Base-by-base conservation (phyloP, 2,797 vertebrate genomes). In the Pempheris klunzingeri region DNA sequence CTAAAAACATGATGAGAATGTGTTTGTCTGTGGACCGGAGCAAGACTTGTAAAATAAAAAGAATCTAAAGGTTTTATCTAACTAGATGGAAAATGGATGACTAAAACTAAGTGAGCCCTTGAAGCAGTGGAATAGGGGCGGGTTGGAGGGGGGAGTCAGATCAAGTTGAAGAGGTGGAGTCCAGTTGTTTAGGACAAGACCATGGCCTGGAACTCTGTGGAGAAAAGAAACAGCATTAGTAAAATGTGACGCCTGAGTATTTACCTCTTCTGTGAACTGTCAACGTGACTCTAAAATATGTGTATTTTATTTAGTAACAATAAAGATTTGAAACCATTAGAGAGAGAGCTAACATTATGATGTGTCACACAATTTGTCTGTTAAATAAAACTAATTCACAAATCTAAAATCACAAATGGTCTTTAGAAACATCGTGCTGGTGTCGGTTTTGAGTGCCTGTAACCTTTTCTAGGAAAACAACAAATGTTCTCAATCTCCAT, bases 161-260 rank as follows among this genome's bases (percentile, higher is more conserved):
- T 61, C 22, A 39, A 74, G 60, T 15, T 65, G 71, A 49, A 76
- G 52, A 11, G 46, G 67, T 54, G 69, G 73, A 76, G 80, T 74
- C 84, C 82, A 64, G 76, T 8, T 80, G 70, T 93, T 96, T 96
- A 99, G 90, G 96, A 96, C 84, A 96, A 91, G 62, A 99, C 96
- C 96, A 98, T 91, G 89, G 96, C 95, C 88, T 97, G 96, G 94
- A 99, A 99, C 94, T 99, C 98, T 99, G 95, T 52, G 58, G 70
- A 78, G 50, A 55, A 26, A 78, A 86, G 44, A 81, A 44, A 57
- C n/a, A 20, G 4, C 3, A 12, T 66, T 2, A 61, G 13, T 20
- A 1, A 22, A 2, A 55, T 17, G 41, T 46, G 20, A 28, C 38
- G 54, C 6, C 32, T 14, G 6, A 66, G 36, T 43, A 49, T 57